phyloP scores from a whole-genome alignment of 2,113 vertebrate genomes.

The Neodon shergylaensis region DNA sequence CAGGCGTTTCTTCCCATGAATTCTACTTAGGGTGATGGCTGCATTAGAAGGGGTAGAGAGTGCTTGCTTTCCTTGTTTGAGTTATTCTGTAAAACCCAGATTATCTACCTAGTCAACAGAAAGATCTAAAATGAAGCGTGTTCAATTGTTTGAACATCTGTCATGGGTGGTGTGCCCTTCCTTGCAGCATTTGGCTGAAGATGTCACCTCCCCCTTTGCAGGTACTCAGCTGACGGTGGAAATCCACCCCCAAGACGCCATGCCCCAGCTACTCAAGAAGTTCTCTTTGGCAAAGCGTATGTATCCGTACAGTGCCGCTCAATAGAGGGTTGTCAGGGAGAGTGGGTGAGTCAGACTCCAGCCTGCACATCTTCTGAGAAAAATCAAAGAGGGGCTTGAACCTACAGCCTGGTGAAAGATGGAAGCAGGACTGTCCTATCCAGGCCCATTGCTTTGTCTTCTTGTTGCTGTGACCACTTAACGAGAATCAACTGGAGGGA shows the following conservation, averaged over 20 bases:
- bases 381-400: neutral
- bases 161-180: neutral
- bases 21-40: neutral
- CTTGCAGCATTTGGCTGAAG: neutral
- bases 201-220: slow-evolving; percentile 63
- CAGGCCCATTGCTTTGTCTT: neutral
- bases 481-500: neutral
- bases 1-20: neutral
- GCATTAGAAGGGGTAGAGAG: neutral
- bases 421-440: neutral
- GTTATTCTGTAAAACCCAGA: neutral
- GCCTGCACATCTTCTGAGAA: neutral
- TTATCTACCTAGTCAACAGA: neutral
- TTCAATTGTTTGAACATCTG: neutral
- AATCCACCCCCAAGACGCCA: slow-evolving; percentile 80
- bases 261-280: slow-evolving; percentile 84
- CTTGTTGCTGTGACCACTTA: neutral
- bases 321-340: neutral
- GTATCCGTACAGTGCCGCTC: neutral
- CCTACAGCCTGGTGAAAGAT: neutral
- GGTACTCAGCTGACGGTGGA: slow-evolving; percentile 86
- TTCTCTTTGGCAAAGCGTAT: slow-evolving; percentile 85
- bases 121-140: neutral
- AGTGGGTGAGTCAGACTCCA: neutral
- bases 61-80: neutral